A percentile compares a stretch with the other conserved stretches of the same genome.
Conservation (phyloP, 2,888 invertebrate species). For the Nomada flava region DNA sequence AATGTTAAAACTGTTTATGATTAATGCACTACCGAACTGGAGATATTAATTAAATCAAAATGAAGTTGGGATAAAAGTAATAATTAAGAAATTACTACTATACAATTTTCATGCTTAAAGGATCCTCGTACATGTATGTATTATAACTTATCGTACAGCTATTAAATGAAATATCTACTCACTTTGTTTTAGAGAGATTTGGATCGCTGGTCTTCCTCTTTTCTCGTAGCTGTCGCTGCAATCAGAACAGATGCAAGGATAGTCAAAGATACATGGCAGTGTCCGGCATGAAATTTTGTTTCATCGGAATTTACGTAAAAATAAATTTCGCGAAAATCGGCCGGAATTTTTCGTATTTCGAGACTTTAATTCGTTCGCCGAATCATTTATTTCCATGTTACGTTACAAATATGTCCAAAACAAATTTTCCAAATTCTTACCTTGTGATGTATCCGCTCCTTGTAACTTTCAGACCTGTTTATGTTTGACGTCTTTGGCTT, state of each 20-base stretch:
- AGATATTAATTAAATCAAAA: neutral
- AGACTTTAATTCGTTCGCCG: conserved; percentile 5
- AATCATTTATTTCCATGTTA: conserved; percentile 5
- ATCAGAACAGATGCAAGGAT: conserved; percentile 68
- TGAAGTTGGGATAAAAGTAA: neutral
- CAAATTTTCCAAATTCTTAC: conserved; percentile 73
- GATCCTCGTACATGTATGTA: neutral
- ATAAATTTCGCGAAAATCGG: conserved; percentile 16
- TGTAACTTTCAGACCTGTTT: conserved; percentile 90
- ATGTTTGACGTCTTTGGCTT: conserved; percentile 84
- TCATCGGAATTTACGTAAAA: neutral
- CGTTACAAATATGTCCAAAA: neutral
- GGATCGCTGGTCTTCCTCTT: conserved; percentile 93
- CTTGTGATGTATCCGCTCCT: conserved; percentile 87
- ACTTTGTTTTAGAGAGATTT: conserved; percentile 90
- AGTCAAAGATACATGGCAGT: neutral
- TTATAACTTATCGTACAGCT: neutral
- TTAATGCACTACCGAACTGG: neutral
- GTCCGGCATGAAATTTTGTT: neutral
- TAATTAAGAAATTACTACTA: neutral
- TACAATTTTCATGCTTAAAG: neutral
- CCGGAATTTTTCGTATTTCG: neutral
- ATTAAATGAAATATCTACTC: conserved; percentile 80
- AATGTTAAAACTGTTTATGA: neutral
- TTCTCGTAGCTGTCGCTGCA: conserved; percentile 88